Base-by-base conservation (phyloP, 2,888 invertebrate species). In the Cartodere bifasciata region DNA sequence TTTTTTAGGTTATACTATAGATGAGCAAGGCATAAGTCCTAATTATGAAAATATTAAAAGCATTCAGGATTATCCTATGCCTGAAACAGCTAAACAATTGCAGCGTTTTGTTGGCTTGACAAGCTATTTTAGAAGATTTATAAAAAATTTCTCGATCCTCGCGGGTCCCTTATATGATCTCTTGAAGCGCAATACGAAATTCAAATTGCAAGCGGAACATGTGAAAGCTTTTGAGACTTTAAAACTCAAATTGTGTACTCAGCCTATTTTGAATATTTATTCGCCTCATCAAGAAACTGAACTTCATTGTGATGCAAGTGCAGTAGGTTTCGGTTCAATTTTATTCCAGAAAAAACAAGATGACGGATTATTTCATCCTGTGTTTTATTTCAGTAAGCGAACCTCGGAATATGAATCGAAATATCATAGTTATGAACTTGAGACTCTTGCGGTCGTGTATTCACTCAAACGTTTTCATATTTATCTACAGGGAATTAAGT, bases 401-500 rank as follows among this genome's bases (percentile, higher is more conserved):
- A 48, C 52, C 1, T 45, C 47, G 1, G 41, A 39, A 1, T 26
- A 30, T 1, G 51, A 53, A 35, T 35, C 45, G 1, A 48, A 42
- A 26, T 53, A 48, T 22, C 52, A 53, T 30, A 51, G 50, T 35
- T 56, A 46, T 32, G 52, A 55, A 28, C 24, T 55, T 5, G 52
- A 55, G 36, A 40, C 39, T 4, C 23, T 52, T 3, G 40, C 46
- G 13, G 40, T 49, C 11, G 35, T 47, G 10, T 40, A 48, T 37
- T 39, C 48, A 1, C 17, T 53, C 4, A 25, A 43, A 10, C 29
- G 48, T 13, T 53, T 53, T 28, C 28, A 40, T 2, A 31, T 50
- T 25, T 52, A 51, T 36, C 30, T 52, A 12, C 39, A 42, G 7
- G 49, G 47, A 10, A 36, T 48, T 6, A 26, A 38, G 13, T 52